These are phyloP conservation scores for Calliphora vicina DNA, from an alignment of 1,140 invertebrate genomes.

Conservation along the genomic window DNA sequence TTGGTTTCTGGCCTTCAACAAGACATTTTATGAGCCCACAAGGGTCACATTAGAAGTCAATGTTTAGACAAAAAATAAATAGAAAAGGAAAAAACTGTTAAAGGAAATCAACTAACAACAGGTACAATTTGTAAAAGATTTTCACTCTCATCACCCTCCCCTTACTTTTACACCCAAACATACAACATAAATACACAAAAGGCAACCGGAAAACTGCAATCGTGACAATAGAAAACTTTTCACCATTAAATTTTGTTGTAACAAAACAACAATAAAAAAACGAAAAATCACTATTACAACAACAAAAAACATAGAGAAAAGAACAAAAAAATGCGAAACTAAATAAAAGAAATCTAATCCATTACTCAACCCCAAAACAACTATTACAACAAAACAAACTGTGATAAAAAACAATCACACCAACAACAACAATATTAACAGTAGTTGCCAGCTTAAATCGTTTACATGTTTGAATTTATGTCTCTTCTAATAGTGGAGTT, in stretches of 20 bases:
- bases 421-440: not conserved
- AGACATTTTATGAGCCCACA: slow-evolving; percentile 31
- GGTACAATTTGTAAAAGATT: slow-evolving; percentile 5
- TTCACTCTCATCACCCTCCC: not conserved
- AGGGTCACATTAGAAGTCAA: slow-evolving; percentile 32
- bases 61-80: not conserved
- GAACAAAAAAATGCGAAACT: not conserved
- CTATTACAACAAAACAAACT: not conserved
- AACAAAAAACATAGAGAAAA: not conserved
- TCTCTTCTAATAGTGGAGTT: not conserved
- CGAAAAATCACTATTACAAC: slow-evolving; percentile 13
- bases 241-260: slow-evolving; percentile 14
- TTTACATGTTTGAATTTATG: not conserved
- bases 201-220: slow-evolving; percentile 18
- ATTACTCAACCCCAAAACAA: slow-evolving; percentile 21
- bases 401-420: not conserved
- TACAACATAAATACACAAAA: not conserved
- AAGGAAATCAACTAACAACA: slow-evolving; percentile 17
- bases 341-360: slow-evolving; percentile 21
- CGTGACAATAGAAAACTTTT: slow-evolving; percentile 29
- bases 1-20: not conserved
- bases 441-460: not conserved
- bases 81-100: not conserved
- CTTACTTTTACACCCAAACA: not conserved
- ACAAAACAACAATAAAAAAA: not conserved